Percentiles rank a stretch among this genome's conserved stretches.
phyloP scores from a whole-genome alignment of 2,888 invertebrate genomes.

The Caradrina kadenii region DNA sequence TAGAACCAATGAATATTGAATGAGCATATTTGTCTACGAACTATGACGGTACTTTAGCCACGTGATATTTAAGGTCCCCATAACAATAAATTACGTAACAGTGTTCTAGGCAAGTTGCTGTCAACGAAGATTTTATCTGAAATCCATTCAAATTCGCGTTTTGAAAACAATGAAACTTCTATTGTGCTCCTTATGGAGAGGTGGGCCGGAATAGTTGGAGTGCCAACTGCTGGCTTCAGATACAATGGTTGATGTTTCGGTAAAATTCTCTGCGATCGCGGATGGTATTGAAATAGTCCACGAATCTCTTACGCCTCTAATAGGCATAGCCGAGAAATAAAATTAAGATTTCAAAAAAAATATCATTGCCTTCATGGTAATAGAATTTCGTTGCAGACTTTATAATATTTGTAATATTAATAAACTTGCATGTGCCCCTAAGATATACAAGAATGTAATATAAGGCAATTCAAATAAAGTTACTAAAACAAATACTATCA shows the following conservation, averaged over 20 bases:
- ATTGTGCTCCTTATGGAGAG: slow-evolving; percentile 80
- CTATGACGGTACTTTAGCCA: slow-evolving; percentile 37
- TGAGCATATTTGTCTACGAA: slow-evolving; percentile 45
- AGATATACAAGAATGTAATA: slow-evolving; percentile 1
- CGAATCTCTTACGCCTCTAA: slow-evolving; percentile 37
- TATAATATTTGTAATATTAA: not conserved
- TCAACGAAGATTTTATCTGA: slow-evolving; percentile 80
- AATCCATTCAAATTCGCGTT: slow-evolving; percentile 78
- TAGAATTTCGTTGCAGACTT: slow-evolving; percentile 7
- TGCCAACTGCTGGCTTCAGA: slow-evolving; percentile 74
- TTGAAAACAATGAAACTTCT: slow-evolving; percentile 78
- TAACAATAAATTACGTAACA: slow-evolving; percentile 63
- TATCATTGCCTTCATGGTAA: slow-evolving; percentile 18
- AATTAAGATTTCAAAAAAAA: slow-evolving; percentile 22
- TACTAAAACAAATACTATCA: slow-evolving; percentile 24
- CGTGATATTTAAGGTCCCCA: slow-evolving; percentile 42
- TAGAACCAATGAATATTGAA: slow-evolving; percentile 50
- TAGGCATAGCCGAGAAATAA: slow-evolving; percentile 31
- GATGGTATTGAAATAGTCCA: slow-evolving; percentile 62
- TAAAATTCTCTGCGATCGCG: slow-evolving; percentile 63
- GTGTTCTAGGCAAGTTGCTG: slow-evolving; percentile 64
- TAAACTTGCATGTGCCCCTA: slow-evolving; percentile 11
- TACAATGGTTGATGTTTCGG: slow-evolving; percentile 72
- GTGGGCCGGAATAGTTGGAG: slow-evolving; percentile 75
- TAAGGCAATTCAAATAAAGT: slow-evolving; percentile 26